phyloP scores from a whole-genome alignment of 2,797 vertebrate species.

The Gadopsis bispinosus region DNA sequence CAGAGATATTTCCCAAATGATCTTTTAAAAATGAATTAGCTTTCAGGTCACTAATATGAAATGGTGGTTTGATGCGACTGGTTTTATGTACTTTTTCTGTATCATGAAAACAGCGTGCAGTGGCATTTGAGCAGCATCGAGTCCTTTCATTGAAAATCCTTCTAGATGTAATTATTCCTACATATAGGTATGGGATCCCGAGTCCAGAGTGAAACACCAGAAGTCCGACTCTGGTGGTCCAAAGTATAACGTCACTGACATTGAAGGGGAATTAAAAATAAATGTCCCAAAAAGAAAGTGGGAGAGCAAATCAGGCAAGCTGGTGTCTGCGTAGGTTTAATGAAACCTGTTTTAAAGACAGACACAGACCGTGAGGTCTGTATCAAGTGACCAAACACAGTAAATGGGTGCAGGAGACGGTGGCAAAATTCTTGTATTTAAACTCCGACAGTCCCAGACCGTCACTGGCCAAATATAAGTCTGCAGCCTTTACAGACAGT shows the following conservation, averaged over 20 bases:
- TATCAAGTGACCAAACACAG: slow-evolving; percentile 41
- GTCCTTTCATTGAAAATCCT: slow-evolving; percentile 33
- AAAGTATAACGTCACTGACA: slow-evolving; percentile 60
- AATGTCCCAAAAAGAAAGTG: slow-evolving; percentile 60
- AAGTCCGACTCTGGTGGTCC: slow-evolving; percentile 74
- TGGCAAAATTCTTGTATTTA: slow-evolving; percentile 28
- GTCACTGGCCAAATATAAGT: slow-evolving; percentile 30
- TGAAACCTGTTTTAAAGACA: slow-evolving; percentile 40
- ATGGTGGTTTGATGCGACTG: not conserved
- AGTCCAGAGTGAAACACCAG: slow-evolving; percentile 70
- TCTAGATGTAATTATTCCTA: slow-evolving; percentile 48
- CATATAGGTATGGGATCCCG: slow-evolving; percentile 38
- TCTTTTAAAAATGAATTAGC: slow-evolving; percentile 18
- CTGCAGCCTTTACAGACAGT: slow-evolving; percentile 22
- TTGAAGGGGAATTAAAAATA: slow-evolving; percentile 67
- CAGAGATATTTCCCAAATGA: slow-evolving; percentile 23
- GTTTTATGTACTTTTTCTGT: not conserved
- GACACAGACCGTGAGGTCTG: slow-evolving; percentile 54
- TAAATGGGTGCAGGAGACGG: slow-evolving; percentile 35
- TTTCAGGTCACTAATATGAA: slow-evolving; percentile 11
- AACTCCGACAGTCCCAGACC: slow-evolving; percentile 33
- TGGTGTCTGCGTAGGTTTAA: slow-evolving; percentile 37
- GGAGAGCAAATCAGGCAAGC: slow-evolving; percentile 44
- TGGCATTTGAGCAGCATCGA: slow-evolving; percentile 28
- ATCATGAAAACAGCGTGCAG: slow-evolving; percentile 1